Conservation (phyloP, 2,888 invertebrate species). For the Phanerotoma sp. region DNA sequence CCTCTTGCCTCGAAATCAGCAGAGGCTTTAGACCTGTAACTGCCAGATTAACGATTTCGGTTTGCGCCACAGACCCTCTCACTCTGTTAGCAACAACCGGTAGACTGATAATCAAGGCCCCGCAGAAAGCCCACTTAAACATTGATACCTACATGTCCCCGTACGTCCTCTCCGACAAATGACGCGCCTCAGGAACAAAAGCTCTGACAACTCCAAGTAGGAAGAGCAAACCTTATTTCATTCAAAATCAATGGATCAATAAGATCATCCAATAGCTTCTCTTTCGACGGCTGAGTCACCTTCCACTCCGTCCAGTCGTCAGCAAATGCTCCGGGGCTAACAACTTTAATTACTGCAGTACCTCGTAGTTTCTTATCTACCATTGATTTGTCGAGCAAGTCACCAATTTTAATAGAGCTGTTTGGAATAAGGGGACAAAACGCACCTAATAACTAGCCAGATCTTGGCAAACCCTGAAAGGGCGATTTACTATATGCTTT, state of each 20-base stretch:
- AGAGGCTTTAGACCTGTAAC: too few species aligned
- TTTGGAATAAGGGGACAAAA: too few species aligned
- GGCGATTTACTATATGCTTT: too few species aligned
- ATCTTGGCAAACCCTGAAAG: too few species aligned
- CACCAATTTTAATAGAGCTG: not conserved
- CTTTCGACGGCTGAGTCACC: not conserved
- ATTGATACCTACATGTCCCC: not conserved
- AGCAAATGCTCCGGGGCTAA: not conserved
- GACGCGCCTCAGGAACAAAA: not conserved
- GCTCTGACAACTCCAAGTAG: not conserved
- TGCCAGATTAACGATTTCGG: not conserved
- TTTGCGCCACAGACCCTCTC: not conserved
- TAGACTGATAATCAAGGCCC: conserved; percentile 10
- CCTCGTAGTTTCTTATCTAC: not conserved
- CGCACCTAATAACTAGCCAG: too few species aligned
- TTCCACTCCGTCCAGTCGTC: not conserved
- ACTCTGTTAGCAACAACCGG: conserved; percentile 2
- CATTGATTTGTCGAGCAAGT: not conserved
- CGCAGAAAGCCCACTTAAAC: conserved; percentile 1
- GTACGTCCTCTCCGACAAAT: not conserved
- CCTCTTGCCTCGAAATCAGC: too few species aligned
- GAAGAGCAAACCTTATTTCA: not conserved
- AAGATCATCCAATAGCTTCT: not conserved
- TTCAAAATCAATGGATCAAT: not conserved
- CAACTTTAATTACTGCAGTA: not conserved